Conservation (phyloP, 2,888 invertebrate species). For the Mellilla xanthometata region DNA sequence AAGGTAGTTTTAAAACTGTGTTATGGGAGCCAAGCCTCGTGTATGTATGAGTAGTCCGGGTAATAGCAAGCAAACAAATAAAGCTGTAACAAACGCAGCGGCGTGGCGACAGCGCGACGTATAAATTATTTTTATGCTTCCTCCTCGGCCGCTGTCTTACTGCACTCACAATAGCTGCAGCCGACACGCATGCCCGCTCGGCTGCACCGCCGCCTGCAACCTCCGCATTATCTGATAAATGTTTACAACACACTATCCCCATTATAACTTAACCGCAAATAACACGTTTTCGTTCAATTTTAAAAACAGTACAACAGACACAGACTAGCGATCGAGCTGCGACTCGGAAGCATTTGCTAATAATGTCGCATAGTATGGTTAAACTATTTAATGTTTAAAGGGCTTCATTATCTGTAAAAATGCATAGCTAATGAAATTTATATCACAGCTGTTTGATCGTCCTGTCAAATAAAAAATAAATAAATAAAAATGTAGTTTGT, state of each 20-base stretch:
- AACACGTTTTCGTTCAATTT: too few relatives aligned
- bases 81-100: conserved; percentile 24
- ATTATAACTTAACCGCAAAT: too few relatives aligned
- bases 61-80: conserved; percentile 26
- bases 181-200: conserved; percentile 27
- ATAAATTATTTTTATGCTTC: conserved; percentile 59
- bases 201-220: conserved; percentile 19
- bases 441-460: too few relatives aligned
- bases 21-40: too few relatives aligned
- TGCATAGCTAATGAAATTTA: too few relatives aligned
- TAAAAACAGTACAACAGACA: too few relatives aligned
- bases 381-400: too few relatives aligned
- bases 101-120: conserved; percentile 35
- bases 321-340: conserved; percentile 9
- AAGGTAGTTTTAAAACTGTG: too few relatives aligned
- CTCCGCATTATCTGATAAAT: conserved; percentile 30
- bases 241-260: too few relatives aligned
- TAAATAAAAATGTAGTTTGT: too few relatives aligned
- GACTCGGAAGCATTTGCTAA: conserved; percentile 6
- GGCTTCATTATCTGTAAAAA: too few relatives aligned
- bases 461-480: too few relatives aligned
- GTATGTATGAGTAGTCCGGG: conserved; percentile 14
- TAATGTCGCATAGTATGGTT: conserved; percentile 14
- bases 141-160: conserved; percentile 37
- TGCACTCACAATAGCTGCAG: conserved; percentile 38